A percentile compares a stretch with the other conserved stretches of the same genome.
phyloP scores from a whole-genome alignment of 2,113 vertebrate genomes.

The Gadus macrocephalus region DNA sequence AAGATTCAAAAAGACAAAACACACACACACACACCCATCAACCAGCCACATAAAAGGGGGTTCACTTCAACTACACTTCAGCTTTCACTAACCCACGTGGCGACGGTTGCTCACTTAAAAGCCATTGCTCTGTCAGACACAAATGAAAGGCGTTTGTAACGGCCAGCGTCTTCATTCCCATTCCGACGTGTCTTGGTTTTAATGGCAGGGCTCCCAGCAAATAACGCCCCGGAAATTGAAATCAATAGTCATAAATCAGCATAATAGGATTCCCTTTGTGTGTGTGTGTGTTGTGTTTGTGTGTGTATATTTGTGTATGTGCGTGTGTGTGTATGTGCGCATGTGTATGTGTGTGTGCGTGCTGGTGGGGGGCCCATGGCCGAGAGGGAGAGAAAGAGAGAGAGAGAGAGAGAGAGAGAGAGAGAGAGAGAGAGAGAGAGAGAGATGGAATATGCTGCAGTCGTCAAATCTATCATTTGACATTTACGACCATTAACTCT shows the following conservation, averaged over 20 bases:
- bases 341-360: too few species aligned
- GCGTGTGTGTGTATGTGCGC: neutral
- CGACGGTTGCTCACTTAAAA: conserved; percentile 41
- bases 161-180: conserved; percentile 51
- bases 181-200: conserved; percentile 42
- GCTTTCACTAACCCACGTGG: conserved; percentile 22
- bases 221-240: conserved; percentile 60
- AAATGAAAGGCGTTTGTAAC: conserved; percentile 58
- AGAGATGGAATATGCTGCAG: conserved; percentile 27
- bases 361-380: neutral
- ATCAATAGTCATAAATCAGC: conserved; percentile 68
- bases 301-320: too few species aligned
- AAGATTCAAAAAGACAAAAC: conserved; percentile 38
- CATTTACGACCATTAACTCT: conserved; percentile 48
- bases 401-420: conserved; percentile 34
- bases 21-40: neutral
- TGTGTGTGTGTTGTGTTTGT: neutral
- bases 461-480: conserved; percentile 56
- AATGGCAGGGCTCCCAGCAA: conserved; percentile 54
- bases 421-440: conserved; percentile 35
- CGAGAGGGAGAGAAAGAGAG: conserved; percentile 33
- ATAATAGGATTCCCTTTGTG: conserved; percentile 51
- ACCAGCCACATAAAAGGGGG: conserved; percentile 25
- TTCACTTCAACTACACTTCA: conserved; percentile 23
- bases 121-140: conserved; percentile 35